Percentiles rank a stretch among this genome's conserved stretches.
Evolutionary conservation across 2,888 invertebrate species (phyloP).

Genomic region (Ypsolopha sequella): DNA sequence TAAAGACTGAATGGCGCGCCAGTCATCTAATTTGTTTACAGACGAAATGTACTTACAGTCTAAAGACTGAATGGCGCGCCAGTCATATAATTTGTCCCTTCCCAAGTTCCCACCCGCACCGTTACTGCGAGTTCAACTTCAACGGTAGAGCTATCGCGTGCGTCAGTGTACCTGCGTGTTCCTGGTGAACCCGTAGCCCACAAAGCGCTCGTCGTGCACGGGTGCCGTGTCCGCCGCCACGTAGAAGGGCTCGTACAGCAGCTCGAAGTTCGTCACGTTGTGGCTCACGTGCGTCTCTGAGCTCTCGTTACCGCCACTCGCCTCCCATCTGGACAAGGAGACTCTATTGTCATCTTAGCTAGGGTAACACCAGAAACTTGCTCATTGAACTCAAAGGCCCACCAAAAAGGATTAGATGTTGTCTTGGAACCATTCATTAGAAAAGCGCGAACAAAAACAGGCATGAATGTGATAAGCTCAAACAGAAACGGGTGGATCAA

Average conservation of each 20-base stretch:
- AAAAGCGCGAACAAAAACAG: too few species aligned
- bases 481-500: too few species aligned
- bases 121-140: background rate
- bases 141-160: conserved; percentile 3
- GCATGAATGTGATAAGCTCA: too few species aligned
- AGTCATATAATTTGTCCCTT: background rate
- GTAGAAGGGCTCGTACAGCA: conserved; percentile 94
- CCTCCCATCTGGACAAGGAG: conserved; percentile 64
- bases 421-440: too few species aligned
- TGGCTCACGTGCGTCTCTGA: conserved; percentile 82
- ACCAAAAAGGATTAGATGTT: background rate
- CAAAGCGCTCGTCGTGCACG: conserved; percentile 88
- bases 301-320: conserved; percentile 70
- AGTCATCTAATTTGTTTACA: too few species aligned
- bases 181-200: conserved; percentile 92
- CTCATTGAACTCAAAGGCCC: too few species aligned
- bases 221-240: conserved; percentile 86
- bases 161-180: conserved; percentile 81
- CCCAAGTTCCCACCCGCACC: background rate
- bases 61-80: too few species aligned
- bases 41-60: too few species aligned
- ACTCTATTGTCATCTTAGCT: background rate
- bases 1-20: too few species aligned
- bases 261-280: conserved; percentile 85
- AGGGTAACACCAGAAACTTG: too few species aligned